phyloP scores from a whole-genome alignment of 2,888 invertebrate genomes.

The Mythimna impura region DNA sequence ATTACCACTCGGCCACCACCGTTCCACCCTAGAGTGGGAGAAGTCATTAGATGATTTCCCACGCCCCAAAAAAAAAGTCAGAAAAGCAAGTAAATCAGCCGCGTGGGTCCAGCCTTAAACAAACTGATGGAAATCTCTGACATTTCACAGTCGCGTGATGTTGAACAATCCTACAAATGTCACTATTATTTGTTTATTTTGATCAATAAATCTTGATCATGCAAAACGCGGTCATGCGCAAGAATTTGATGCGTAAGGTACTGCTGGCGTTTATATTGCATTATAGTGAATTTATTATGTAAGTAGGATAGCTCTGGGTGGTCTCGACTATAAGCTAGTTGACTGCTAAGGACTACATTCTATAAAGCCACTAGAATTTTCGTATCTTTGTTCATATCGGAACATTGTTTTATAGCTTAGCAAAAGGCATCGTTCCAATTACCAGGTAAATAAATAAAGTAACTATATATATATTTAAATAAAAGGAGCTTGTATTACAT shows the following conservation, averaged over 20 bases:
- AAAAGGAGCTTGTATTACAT: too few relatives aligned
- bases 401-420: neutral
- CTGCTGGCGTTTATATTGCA: constrained; percentile 21
- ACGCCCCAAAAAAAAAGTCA: too few relatives aligned
- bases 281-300: constrained; percentile 18
- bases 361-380: neutral
- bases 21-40: too few relatives aligned
- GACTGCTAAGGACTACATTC: neutral
- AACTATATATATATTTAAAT: too few relatives aligned
- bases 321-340: constrained; percentile 3
- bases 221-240: constrained; percentile 26
- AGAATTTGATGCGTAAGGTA: constrained; percentile 39
- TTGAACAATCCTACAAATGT: constrained; percentile 42
- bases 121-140: constrained; percentile 52
- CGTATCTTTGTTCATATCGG: neutral
- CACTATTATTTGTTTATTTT: constrained; percentile 41
- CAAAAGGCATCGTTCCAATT: neutral
- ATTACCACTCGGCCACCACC: too few relatives aligned
- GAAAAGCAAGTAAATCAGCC: neutral
- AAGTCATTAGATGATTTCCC: too few relatives aligned
- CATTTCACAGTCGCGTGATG: constrained; percentile 60
- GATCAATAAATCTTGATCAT: constrained; percentile 46
- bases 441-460: neutral
- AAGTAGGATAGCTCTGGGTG: constrained; percentile 35
- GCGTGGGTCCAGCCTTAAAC: constrained; percentile 9